phyloP scores from a whole-genome alignment of 2,113 vertebrate species.

The Hydropotes inermis region DNA sequence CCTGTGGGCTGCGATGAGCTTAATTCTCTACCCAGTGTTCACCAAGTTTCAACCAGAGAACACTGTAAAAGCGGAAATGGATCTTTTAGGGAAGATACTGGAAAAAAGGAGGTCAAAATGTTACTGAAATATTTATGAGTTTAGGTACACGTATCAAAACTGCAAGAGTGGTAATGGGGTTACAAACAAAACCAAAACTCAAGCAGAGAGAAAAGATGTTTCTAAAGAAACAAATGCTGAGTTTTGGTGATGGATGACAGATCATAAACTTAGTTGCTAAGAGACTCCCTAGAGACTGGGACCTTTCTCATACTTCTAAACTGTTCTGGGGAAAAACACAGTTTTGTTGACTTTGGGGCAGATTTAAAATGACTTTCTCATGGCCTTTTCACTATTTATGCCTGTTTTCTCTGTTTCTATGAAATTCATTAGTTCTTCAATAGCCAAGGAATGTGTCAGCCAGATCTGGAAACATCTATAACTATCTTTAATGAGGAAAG shows the following conservation, averaged over 20 bases:
- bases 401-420: slow-evolving; percentile 74
- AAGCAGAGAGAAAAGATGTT: neutral
- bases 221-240: neutral
- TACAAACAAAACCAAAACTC: neutral
- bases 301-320: slow-evolving; percentile 53
- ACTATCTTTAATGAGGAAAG: slow-evolving; percentile 57
- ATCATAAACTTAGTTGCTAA: slow-evolving; percentile 47
- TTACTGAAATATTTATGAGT: neutral
- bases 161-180: neutral
- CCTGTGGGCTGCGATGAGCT: too few species aligned
- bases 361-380: slow-evolving; percentile 56
- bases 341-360: slow-evolving; percentile 67
- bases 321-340: slow-evolving; percentile 33
- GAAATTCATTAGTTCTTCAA: slow-evolving; percentile 56
- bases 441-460: slow-evolving; percentile 66
- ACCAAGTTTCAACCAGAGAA: neutral
- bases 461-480: slow-evolving; percentile 57
- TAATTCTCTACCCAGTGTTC: neutral
- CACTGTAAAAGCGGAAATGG: neutral
- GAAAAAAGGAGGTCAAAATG: neutral
- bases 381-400: slow-evolving; percentile 70
- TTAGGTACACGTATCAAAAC: neutral
- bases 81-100: neutral
- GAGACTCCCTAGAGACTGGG: slow-evolving; percentile 22
- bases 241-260: neutral